Percentiles rank a stretch among this genome's conserved stretches.
These are phyloP conservation scores for Diplosoma virens DNA, from an alignment of 23 tunicate species.

Conservation along the genomic window DNA sequence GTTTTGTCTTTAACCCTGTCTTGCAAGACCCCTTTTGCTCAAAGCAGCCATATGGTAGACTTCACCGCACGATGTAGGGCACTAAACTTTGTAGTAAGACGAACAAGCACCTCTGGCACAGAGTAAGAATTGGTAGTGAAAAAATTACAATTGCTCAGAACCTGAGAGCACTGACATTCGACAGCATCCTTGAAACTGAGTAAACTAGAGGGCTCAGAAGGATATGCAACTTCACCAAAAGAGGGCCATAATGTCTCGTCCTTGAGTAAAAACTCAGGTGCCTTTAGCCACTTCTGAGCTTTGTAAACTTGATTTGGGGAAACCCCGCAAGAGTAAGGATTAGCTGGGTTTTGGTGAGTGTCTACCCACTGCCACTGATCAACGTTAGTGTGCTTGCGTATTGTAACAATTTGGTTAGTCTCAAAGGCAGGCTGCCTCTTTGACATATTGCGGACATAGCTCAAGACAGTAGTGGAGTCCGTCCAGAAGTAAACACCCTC, in stretches of 20 bases:
- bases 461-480: conserved; percentile 24
- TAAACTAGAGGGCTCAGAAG: neutral
- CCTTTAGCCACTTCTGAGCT: neutral
- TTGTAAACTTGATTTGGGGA: neutral
- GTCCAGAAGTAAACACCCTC: neutral
- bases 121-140: neutral
- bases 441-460: conserved; percentile 2
- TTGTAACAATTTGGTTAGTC: conserved; percentile 28
- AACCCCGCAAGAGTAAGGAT: neutral
- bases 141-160: neutral
- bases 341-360: conserved; percentile 9
- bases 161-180: neutral
- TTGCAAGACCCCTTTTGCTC: neutral
- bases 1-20: neutral
- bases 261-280: neutral
- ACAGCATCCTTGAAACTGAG: neutral
- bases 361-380: conserved; percentile 22
- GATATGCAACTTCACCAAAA: neutral
- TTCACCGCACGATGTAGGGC: neutral
- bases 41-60: neutral
- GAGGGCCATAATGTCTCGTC: conserved; percentile 20
- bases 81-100: conserved; percentile 2
- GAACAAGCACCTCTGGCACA: neutral
- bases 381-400: conserved; percentile 1
- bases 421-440: conserved; percentile 23